phyloP scores from a whole-genome alignment of 2,888 invertebrate species.

The Phanerotoma sp. region DNA sequence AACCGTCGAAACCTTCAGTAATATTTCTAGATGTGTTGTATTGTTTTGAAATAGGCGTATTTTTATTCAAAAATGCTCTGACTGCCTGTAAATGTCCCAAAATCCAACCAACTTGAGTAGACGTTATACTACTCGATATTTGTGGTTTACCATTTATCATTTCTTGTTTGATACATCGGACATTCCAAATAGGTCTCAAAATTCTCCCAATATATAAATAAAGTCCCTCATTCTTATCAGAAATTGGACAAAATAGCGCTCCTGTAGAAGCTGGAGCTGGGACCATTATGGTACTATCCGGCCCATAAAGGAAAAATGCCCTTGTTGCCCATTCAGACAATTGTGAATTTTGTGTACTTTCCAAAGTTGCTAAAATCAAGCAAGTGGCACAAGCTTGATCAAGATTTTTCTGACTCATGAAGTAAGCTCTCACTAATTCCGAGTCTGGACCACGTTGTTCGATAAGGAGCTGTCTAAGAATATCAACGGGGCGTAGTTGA shows the following conservation, averaged over 20 bases:
- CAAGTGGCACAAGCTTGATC: slow-evolving; percentile 91
- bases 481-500: slow-evolving; percentile 85
- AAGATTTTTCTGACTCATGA: slow-evolving; percentile 77
- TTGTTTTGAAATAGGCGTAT: slow-evolving; percentile 61
- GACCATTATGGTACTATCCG: slow-evolving; percentile 63
- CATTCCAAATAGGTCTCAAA: slow-evolving; percentile 85
- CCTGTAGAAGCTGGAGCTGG: too few relatives aligned
- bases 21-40: slow-evolving; percentile 40
- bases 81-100: slow-evolving; percentile 75
- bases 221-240: slow-evolving; percentile 90
- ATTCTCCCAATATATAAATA: slow-evolving; percentile 90
- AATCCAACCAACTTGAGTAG: slow-evolving; percentile 60
- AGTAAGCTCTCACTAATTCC: slow-evolving; percentile 81
- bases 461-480: slow-evolving; percentile 77
- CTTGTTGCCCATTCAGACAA: slow-evolving; percentile 84
- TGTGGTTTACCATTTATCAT: slow-evolving; percentile 43
- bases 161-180: slow-evolving; percentile 69
- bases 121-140: slow-evolving; percentile 48
- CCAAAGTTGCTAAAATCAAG: slow-evolving; percentile 80
- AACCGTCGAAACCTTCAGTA: slow-evolving; percentile 47
- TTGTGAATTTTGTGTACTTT: slow-evolving; percentile 65
- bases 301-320: slow-evolving; percentile 90
- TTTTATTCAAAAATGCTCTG: slow-evolving; percentile 71
- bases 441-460: slow-evolving; percentile 86
- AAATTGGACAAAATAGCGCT: too few relatives aligned